Base-by-base conservation (phyloP, 2,797 vertebrate species). In the Melanotaenia boesemani region DNA sequence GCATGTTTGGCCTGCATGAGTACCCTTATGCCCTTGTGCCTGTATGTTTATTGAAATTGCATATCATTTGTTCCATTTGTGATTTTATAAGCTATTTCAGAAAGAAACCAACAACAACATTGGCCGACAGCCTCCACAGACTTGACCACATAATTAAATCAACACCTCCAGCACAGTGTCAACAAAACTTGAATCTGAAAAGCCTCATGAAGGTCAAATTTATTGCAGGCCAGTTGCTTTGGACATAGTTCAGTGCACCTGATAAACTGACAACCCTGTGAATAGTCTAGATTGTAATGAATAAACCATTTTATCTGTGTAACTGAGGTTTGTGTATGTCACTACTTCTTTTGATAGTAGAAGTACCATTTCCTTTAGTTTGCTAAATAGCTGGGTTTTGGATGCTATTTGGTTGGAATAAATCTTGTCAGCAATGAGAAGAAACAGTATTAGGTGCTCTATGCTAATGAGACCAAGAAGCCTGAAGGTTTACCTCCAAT, bases 381-480 rank as follows among this genome's bases (percentile, higher is more conserved):
- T n/a, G n/a, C n/a, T n/a, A n/a, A n/a, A n/a, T n/a, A n/a, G n/a
- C n/a, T n/a, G n/a, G 32, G 24, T 15, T 46, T n/a, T 46, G 55
- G 20, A 10, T 44, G 24, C 24, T 18, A 41, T 62, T 74, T 57
- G 72, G 63, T 20, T 64, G 4, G 22, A 41, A 63, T 1, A 11
- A 36, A 39, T 20, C 18, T 20, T 16, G 22, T 44, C 64, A 58
- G 63, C 70, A 67, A 69, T 68, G 37, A 76, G 57, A 65, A 39
- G 13, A 85, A 74, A 77, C 32, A 22, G 70, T 86, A 86, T 86
- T 81, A 69, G 75, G 60, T 70, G 20, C 22, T 50, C 8, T 9
- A 61, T 82, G 78, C 86, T 87, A 86, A 64, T 83, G 77, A 77
- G 70, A 62, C 65, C 76, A 71, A 13, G 63, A 80, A 57, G 56